Base-by-base conservation (phyloP, 2,888 invertebrate genomes). In the Dorcus hopei region DNA sequence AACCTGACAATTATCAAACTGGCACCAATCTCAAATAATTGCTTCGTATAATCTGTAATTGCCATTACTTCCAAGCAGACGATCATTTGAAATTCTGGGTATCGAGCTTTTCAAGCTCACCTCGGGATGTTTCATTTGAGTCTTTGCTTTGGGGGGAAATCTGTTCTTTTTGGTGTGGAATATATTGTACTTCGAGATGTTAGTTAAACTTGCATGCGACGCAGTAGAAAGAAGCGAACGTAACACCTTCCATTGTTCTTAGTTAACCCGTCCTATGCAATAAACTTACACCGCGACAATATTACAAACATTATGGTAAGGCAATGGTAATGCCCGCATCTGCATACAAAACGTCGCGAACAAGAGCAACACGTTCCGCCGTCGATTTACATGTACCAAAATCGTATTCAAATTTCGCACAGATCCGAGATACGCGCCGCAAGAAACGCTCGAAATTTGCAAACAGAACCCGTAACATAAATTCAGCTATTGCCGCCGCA, bases 351-450 rank as follows among this genome's bases (percentile, higher is more conserved):
- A 72, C 65, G 56, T 52, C 50, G 49, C 57, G 52, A 54, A 60
- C 57, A 62, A 59, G 57, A 57, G 61, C 54, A 65, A 65, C 61
- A 61, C 67, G 68, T 64, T 65, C 69, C 69, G 65, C 64, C 61
- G 42, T 62, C 59, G 65, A 73, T 74, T 73, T 73, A 66, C 74
- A 75, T 75, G 71, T 72, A 71, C 76, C 74, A 75, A 76, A 75
- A 74, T 70, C 67, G 72, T 76, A 76, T 76, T 76, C 67, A 75
- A 75, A 75, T 75, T 69, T 69, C 23, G 65, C 61, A 66, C 68
- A 70, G 69, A 71, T 71, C 26, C 62, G 65, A 67, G 70, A 70
- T 68, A 62, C 61, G 65, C 64, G 64, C 65, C 67, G 63, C 57
- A 65, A 60, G 58, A 61, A 61, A 54, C 33, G 53, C 45, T 56